Evolutionary conservation across 2,113 vertebrate genomes (phyloP).

Genomic region (Archilochus colubris): DNA sequence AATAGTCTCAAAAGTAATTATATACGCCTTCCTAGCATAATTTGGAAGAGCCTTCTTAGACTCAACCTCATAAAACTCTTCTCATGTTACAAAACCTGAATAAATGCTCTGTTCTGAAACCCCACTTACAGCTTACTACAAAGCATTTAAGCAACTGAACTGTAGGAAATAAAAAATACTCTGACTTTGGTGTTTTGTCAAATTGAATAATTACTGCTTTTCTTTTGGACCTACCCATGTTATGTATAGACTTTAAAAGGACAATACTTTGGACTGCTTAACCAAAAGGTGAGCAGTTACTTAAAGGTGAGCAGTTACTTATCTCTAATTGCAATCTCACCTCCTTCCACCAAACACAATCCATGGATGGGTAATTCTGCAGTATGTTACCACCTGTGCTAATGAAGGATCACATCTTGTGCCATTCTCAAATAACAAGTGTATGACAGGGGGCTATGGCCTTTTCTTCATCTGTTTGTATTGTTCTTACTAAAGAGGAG

Average conservation of each 20-base stretch:
- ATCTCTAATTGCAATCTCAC: not conserved
- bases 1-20: slow-evolving; percentile 2
- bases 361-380: not conserved
- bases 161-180: not conserved
- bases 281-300: not conserved
- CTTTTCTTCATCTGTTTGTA: not conserved
- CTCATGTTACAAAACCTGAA: slow-evolving; percentile 23
- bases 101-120: slow-evolving; percentile 33
- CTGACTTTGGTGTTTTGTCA: not conserved
- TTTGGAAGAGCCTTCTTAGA: slow-evolving; percentile 35
- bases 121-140: not conserved
- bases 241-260: not conserved
- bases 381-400: rapidly evolving
- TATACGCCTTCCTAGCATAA: slow-evolving; percentile 2
- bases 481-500: not conserved
- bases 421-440: not conserved
- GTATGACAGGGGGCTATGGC: not conserved
- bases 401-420: not conserved
- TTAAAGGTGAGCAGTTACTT: not conserved
- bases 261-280: not conserved
- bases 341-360: not conserved
- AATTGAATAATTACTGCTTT: not conserved
- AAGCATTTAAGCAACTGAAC: not conserved
- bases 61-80: slow-evolving; percentile 11
- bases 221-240: not conserved